Evolutionary conservation across 2,888 invertebrate genomes (phyloP).

Genomic region (Horisme vitalbata): DNA sequence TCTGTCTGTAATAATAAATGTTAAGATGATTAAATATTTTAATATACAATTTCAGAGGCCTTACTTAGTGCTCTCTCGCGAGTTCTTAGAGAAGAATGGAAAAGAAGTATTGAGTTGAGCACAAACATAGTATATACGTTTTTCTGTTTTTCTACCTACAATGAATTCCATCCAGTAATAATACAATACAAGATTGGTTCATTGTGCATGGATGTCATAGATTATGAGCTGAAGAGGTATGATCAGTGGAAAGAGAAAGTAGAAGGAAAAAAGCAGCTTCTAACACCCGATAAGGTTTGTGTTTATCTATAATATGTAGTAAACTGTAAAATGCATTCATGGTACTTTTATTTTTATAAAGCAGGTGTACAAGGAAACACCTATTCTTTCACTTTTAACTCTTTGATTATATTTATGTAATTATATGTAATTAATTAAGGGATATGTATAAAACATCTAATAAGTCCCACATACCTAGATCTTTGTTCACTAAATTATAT

Average conservation of each 20-base stretch:
- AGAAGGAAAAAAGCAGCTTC: slow-evolving; percentile 72
- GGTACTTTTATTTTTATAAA: no score
- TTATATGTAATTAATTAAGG: no score
- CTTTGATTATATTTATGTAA: no score
- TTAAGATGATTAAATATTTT: slow-evolving; percentile 1
- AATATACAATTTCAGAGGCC: slow-evolving; percentile 85
- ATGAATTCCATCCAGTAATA: slow-evolving; percentile 96
- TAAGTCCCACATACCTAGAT: no score
- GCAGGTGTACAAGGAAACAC: no score
- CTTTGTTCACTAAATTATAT: no score
- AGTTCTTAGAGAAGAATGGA: slow-evolving; percentile 98
- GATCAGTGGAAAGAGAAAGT: slow-evolving; percentile 93
- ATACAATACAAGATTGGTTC: slow-evolving; percentile 99
- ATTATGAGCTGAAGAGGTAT: slow-evolving; percentile 96
- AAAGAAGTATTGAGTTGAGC: slow-evolving; percentile 96
- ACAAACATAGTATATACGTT: slow-evolving; percentile 98
- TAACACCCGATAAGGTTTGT: slow-evolving; percentile 73
- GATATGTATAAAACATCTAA: no score
- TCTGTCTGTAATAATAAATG: not conserved
- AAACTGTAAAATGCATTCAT: no score
- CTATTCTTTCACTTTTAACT: no score
- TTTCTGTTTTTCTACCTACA: slow-evolving; percentile 98
- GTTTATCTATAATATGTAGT: not conserved
- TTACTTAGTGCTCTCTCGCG: slow-evolving; percentile 97
- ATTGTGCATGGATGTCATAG: slow-evolving; percentile 97